Evolutionary conservation across 2,888 invertebrate genomes (phyloP).

Genomic region (Cordylochernes scorpioides): DNA sequence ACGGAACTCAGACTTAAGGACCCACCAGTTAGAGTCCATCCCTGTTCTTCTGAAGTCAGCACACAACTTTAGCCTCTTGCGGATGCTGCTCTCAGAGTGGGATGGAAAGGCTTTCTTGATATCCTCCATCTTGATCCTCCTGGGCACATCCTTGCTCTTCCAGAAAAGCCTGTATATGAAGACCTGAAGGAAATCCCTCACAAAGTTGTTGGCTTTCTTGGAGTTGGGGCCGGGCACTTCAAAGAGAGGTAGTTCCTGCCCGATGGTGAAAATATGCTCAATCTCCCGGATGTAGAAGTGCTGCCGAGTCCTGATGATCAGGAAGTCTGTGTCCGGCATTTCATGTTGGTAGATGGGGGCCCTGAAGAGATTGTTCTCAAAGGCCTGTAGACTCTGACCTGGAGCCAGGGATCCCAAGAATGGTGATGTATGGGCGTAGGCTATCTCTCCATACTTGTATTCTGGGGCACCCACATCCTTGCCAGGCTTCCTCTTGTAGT

Average conservation of each 20-base stretch:
- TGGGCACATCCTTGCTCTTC: constrained; percentile 70
- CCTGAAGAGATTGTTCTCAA: constrained; percentile 90
- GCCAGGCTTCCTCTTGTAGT: constrained; percentile 73
- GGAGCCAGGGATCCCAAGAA: constrained; percentile 81
- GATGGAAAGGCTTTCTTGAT: constrained; percentile 90
- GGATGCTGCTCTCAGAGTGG: constrained; percentile 84
- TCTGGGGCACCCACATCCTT: constrained; percentile 62
- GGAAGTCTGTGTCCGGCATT: constrained; percentile 48
- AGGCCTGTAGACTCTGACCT: constrained; percentile 71
- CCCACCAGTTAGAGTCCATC: constrained; percentile 61
- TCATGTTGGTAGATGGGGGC: constrained; percentile 79
- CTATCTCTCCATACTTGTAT: constrained; percentile 57
- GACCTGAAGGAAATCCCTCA: constrained; percentile 85
- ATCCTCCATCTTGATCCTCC: constrained; percentile 91
- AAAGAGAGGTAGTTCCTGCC: constrained; percentile 82
- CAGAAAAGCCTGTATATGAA: constrained; percentile 92
- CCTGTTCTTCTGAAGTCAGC: constrained; percentile 94
- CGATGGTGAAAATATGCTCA: constrained; percentile 65
- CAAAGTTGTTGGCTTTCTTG: constrained; percentile 87
- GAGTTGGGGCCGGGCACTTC: constrained; percentile 99
- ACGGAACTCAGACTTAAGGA: constrained; percentile 71
- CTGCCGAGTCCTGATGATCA: constrained; percentile 61
- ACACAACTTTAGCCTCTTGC: constrained; percentile 81
- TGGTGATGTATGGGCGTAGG: constrained; percentile 87
- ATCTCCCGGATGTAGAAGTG: constrained; percentile 66